Evolutionary conservation across 2,888 invertebrate genomes (phyloP), one percentile per base, ranked within the genome.

Genomic region (Zhuqinia jingwanae): DNA sequence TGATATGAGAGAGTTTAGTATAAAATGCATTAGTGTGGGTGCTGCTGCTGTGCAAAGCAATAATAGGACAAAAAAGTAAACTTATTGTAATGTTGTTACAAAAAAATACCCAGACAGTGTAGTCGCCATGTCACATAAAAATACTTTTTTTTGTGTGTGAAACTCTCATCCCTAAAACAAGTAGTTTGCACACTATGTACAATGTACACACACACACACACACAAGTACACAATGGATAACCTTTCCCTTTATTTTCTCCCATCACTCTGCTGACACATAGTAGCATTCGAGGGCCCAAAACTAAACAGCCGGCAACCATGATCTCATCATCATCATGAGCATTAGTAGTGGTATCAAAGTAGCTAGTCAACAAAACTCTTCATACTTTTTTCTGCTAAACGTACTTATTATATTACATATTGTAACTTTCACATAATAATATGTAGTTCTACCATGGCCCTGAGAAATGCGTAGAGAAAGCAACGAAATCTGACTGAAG

Each of bases 391-490:
- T n/a, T n/a, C n/a, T n/a, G n/a, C n/a, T 60, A n/a, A 60, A 22
- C 47, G 22, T 60, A 27, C 47, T 47, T 25, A 60, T 27, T 60
- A 15, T 27, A 60, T 60, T 76, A 56, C n/a, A n/a, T n/a, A n/a
- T 76, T 56, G 56, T 78, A 47, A 20, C 15, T 42, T 20, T 42
- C 30, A 22, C 20, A 65, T 5, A 60, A 22, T 17, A 36, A 58
- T 60, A 5, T 56, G 42, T 20, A 27, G 47, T 45, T 56, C 56
- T 76, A 42, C 27, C 50, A 60, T 50, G 53, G 56, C 25, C 22
- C 42, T 56, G 45, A 15, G 70, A 70, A 70, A 68, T 80, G 70
- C 80, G 80, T 80, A 65, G n/a, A 58, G 42, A 58, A 42, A 53
- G n/a, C n/a, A 50, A 60, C 13, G 15, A 60, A 17, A 20, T 53